These are phyloP conservation scores for Brachyhypopomus occidentalis DNA, from an alignment of 2,113 vertebrate genomes.

Conservation along the genomic window DNA sequence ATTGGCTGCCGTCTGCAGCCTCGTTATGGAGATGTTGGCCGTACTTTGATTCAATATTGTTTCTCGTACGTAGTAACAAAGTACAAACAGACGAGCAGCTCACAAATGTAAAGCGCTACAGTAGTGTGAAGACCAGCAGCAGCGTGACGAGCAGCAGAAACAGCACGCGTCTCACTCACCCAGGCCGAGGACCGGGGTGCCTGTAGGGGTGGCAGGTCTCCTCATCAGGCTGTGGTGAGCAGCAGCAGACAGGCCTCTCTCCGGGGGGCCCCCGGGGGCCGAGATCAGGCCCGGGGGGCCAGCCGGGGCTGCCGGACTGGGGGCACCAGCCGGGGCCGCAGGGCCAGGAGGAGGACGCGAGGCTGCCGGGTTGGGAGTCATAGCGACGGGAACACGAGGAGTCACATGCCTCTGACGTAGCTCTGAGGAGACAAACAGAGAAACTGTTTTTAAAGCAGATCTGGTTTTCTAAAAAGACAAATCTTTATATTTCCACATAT, in stretches of 20 bases:
- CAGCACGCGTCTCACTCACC: conserved; percentile 88
- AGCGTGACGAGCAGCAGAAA: not conserved
- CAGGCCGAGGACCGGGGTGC: conserved; percentile 88
- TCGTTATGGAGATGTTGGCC: not conserved
- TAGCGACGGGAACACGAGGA: conserved; percentile 76
- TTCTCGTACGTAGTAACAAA: not conserved
- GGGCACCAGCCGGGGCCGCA: conserved; percentile 66
- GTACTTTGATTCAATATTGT: not conserved
- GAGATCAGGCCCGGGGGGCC: conserved; percentile 77
- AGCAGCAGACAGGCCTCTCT: conserved; percentile 76
- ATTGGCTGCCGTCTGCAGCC: not conserved
- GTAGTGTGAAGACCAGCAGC: no score
- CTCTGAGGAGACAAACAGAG: conserved; percentile 73
- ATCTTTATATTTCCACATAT: not conserved
- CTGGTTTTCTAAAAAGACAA: not conserved
- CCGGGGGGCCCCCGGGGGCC: conserved; percentile 86
- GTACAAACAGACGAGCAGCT: not conserved
- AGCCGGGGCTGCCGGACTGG: conserved; percentile 66
- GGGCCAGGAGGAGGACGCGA: conserved; percentile 70
- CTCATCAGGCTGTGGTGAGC: conserved; percentile 84
- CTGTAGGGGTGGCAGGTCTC: conserved; percentile 81
- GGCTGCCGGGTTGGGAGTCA: conserved; percentile 60
- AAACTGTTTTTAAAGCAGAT: not conserved
- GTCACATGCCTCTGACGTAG: conserved; percentile 87
- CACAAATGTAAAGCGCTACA: no score